A percentile compares a stretch with the other conserved stretches of the same genome.
These are phyloP conservation scores for Gadus macrocephalus DNA, from an alignment of 2,113 vertebrate genomes.

Conservation along the genomic window DNA sequence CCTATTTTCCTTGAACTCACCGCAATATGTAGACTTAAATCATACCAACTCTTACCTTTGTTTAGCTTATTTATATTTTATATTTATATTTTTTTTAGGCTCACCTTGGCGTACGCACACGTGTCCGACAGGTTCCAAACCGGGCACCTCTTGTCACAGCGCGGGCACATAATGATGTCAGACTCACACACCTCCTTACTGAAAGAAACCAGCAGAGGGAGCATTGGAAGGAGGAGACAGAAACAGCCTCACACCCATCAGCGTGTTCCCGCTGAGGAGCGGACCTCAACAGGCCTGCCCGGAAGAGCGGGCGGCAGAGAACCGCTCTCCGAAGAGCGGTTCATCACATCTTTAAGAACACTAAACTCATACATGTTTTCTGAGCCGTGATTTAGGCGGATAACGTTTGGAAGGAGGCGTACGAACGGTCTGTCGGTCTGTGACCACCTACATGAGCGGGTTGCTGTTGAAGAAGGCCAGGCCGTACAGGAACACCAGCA, in stretches of 20 bases:
- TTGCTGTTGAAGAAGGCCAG: slow-evolving; percentile 75
- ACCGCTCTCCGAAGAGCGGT: no score
- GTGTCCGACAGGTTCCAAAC: slow-evolving; percentile 83
- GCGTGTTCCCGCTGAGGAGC: no score
- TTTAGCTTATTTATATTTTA: no score
- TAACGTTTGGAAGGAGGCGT: no score
- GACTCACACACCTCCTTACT: slow-evolving; percentile 90
- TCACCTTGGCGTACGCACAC: slow-evolving; percentile 85
- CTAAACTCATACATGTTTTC: background rate
- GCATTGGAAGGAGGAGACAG: background rate
- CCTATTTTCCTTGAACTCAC: no score
- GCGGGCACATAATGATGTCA: slow-evolving; percentile 81
- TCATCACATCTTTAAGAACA: background rate
- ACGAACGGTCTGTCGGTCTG: background rate
- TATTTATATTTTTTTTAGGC: no score
- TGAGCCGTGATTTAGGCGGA: no score
- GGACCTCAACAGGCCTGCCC: no score
- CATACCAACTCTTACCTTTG: no score
- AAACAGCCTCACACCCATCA: background rate
- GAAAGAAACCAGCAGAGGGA: slow-evolving; percentile 2
- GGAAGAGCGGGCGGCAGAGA: no score
- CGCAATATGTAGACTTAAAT: no score
- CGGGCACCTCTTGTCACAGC: slow-evolving; percentile 75
- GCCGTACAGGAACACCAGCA: slow-evolving; percentile 77
- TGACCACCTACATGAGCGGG: slow-evolving; percentile 81